A percentile compares a stretch with the other conserved stretches of the same genome.
Evolutionary conservation across 2,888 invertebrate species (phyloP).

Genomic region (Syrphus vitripennis): DNA sequence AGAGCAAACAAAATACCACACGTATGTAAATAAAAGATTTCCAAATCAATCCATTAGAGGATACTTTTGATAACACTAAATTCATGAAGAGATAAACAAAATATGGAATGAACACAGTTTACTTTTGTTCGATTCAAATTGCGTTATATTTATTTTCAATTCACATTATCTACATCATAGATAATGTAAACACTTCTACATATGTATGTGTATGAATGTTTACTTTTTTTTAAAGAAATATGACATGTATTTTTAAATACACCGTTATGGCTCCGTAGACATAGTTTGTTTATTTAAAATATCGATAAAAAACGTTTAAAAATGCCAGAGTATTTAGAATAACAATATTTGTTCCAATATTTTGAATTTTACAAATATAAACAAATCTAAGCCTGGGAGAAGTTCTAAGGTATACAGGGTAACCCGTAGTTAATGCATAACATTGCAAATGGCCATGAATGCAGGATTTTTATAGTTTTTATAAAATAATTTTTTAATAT

Average conservation of each 20-base stretch:
- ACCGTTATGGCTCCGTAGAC: neutral
- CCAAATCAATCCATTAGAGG: constrained; percentile 30
- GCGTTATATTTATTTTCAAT: constrained; percentile 28
- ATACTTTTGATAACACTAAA: constrained; percentile 15
- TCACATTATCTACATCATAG: constrained; percentile 2
- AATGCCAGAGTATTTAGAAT: too few relatives aligned
- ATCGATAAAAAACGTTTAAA: too few relatives aligned
- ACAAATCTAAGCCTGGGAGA: too few relatives aligned
- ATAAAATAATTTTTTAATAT: too few relatives aligned
- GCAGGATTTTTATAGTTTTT: too few relatives aligned
- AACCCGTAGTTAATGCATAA: too few relatives aligned
- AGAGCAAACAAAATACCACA: neutral
- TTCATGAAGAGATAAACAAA: constrained; percentile 20
- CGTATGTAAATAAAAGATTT: neutral
- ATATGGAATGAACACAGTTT: constrained; percentile 19
- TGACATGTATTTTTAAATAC: neutral
- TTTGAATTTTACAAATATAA: too few relatives aligned
- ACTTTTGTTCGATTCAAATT: constrained; percentile 21
- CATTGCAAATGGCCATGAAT: too few relatives aligned
- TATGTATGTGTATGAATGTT: neutral
- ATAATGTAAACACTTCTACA: neutral
- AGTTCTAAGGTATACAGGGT: too few relatives aligned
- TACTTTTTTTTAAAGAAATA: neutral
- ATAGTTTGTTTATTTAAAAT: too few relatives aligned
- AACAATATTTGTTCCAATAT: too few relatives aligned